A percentile compares a stretch with the other conserved stretches of the same genome.
phyloP scores from a whole-genome alignment of 2,888 invertebrate genomes.

The Drosophila fulvimacula region DNA sequence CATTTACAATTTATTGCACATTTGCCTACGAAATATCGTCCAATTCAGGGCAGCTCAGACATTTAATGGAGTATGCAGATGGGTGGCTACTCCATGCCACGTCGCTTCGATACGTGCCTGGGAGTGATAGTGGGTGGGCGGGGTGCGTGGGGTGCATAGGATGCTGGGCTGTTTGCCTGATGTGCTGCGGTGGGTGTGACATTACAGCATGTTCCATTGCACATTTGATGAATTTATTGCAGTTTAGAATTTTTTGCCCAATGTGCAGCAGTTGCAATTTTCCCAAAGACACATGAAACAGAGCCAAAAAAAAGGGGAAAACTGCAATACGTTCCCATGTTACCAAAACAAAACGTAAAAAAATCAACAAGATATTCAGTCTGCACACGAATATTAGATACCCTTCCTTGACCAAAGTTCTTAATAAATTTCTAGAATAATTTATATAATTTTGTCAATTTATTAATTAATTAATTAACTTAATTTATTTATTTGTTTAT shows the following conservation, averaged over 20 bases:
- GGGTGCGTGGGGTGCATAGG: background rate
- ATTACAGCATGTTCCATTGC: conserved; percentile 83
- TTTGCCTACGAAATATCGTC: conserved; percentile 80
- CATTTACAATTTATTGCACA: conserved; percentile 82
- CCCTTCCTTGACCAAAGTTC: background rate
- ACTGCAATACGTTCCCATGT: conserved; percentile 44
- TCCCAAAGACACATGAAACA: conserved; percentile 36
- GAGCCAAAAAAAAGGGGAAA: conserved; percentile 19
- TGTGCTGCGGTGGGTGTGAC: conserved; percentile 80
- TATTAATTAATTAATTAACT: no score
- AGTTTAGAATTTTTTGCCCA: conserved; percentile 82
- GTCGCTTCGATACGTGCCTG: conserved; percentile 2
- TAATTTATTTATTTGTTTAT: no score
- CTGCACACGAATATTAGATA: background rate
- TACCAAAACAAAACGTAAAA: conserved; percentile 22
- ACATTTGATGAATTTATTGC: conserved; percentile 84
- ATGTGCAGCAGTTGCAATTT: conserved; percentile 75
- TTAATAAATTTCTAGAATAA: background rate
- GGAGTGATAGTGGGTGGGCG: background rate
- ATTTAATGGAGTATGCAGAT: conserved; percentile 71
- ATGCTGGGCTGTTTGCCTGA: conserved; percentile 12
- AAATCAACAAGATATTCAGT: background rate
- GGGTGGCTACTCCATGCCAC: conserved; percentile 17
- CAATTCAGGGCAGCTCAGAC: conserved; percentile 62
- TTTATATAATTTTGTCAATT: background rate